Base-by-base conservation (phyloP, 2,797 vertebrate species). In the Parauchenoglanis ngamensis region DNA sequence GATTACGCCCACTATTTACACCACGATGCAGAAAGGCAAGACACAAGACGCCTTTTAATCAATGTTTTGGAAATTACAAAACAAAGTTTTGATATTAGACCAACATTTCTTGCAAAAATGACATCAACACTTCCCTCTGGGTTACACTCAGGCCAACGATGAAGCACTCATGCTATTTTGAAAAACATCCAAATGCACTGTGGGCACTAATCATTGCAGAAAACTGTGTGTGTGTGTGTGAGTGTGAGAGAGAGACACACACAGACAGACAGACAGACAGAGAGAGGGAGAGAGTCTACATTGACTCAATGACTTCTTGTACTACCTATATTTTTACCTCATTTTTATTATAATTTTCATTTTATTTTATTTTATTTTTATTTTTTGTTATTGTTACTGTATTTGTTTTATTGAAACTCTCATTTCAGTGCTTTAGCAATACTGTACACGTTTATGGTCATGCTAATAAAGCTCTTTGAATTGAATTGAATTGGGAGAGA, bases 1-100 rank as follows among this genome's bases (percentile, higher is more conserved):
- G 79, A 28, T 76, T 89, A 59, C 80, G 73, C 59, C 52, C 8
- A 35, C 28, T 35, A 57, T 81, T 65, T 65, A n/a, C 7, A 46
- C 25, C 54, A 57, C 19, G 35, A n/a, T 7, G 12, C 23, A 49
- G 40, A 4, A 61, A 59, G 19, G 31, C 31, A 15, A 59, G 35
- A 63, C 13, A 25, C 19, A 81, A 46, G 40, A 10, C 7, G 2
- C 40, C 40, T 63, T 63, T 44, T 23, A 44, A 44, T n/a, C 35
- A 63, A 46, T 19, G 40, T 40, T 40, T 40, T 40, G 40, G 21
- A 80, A 21, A 80, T 63, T n/a, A 81, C 23, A 81, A 40, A 40
- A 40, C 3, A 40, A 40, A 44, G 19, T 80, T 61, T 79, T 31
- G n/a, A 19, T 54, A 73, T 75, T 13, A 49, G 11, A 75, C 3